phyloP scores from a whole-genome alignment of 2,797 vertebrate genomes.

The Discoglossus pictus region DNA sequence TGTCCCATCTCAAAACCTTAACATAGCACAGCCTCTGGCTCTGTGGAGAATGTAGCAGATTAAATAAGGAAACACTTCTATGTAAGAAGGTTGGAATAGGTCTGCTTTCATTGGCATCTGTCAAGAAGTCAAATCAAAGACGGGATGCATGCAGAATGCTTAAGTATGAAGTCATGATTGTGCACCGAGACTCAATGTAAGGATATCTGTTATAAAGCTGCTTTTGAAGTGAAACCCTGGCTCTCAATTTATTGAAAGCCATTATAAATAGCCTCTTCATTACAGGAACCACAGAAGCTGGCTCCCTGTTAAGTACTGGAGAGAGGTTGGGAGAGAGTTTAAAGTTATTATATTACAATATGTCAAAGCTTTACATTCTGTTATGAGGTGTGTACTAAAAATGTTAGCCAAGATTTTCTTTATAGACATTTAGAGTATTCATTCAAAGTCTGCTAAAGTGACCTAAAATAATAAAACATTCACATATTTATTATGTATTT shows the following conservation, averaged over 20 bases:
- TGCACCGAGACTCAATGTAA: constrained; percentile 65
- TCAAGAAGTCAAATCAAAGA: constrained; percentile 67
- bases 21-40: constrained; percentile 49
- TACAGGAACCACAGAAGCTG: constrained; percentile 64
- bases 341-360: constrained; percentile 58
- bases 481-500: constrained; percentile 58
- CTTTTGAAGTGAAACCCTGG: constrained; percentile 70
- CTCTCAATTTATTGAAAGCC: constrained; percentile 64
- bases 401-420: constrained; percentile 57
- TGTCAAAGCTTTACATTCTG: constrained; percentile 62
- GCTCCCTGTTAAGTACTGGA: constrained; percentile 63
- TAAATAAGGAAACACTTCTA: constrained; percentile 63
- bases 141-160: constrained; percentile 63
- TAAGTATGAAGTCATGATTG: constrained; percentile 68
- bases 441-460: constrained; percentile 47
- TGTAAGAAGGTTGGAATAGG: constrained; percentile 66
- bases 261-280: constrained; percentile 69
- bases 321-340: constrained; percentile 55
- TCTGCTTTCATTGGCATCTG: constrained; percentile 70
- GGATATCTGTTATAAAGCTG: constrained; percentile 65
- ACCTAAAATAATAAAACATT: constrained; percentile 36
- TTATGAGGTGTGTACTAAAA: constrained; percentile 58
- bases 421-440: constrained; percentile 23
- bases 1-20: constrained; percentile 43
- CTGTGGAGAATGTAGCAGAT: constrained; percentile 59